These are phyloP conservation scores for Cataglyphis altisquamis DNA, from an alignment of 2,888 invertebrate genomes.

Conservation along the genomic window DNA sequence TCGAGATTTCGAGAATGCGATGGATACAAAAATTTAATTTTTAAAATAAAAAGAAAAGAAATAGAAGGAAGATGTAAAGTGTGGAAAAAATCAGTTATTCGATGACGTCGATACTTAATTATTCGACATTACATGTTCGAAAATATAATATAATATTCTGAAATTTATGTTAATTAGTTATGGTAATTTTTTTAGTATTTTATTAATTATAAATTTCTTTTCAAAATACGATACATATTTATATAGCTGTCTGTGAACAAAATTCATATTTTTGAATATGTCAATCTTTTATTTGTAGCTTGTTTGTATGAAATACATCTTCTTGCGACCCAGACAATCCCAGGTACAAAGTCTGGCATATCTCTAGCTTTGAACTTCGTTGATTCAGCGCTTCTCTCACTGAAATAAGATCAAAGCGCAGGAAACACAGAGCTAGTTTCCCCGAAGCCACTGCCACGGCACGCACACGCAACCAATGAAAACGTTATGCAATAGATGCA, in stretches of 20 bases:
- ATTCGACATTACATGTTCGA: neutral
- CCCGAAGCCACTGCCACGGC: neutral
- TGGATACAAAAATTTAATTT: neutral
- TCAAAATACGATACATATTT: neutral
- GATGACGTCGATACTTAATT: neutral
- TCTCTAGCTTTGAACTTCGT: slow-evolving; percentile 37
- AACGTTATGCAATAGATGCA: slow-evolving; percentile 22
- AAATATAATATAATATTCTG: neutral
- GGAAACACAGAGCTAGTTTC: slow-evolving; percentile 24
- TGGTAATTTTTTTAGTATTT: neutral
- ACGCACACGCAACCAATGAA: neutral
- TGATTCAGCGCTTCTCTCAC: slow-evolving; percentile 36
- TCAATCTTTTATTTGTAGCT: slow-evolving; percentile 1
- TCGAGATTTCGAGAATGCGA: neutral
- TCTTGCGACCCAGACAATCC: neutral
- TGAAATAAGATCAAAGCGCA: slow-evolving; percentile 60
- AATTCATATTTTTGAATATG: neutral
- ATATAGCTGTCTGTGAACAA: neutral
- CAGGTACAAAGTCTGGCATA: neutral
- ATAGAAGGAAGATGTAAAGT: neutral
- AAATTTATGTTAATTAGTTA: neutral
- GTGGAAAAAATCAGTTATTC: neutral
- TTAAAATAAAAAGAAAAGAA: neutral
- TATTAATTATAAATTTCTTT: neutral
- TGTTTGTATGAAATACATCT: neutral